Evolutionary conservation across 2,797 vertebrate genomes (phyloP), one percentile per base, ranked within the genome.

Genomic region (Epinephelus coioides): DNA sequence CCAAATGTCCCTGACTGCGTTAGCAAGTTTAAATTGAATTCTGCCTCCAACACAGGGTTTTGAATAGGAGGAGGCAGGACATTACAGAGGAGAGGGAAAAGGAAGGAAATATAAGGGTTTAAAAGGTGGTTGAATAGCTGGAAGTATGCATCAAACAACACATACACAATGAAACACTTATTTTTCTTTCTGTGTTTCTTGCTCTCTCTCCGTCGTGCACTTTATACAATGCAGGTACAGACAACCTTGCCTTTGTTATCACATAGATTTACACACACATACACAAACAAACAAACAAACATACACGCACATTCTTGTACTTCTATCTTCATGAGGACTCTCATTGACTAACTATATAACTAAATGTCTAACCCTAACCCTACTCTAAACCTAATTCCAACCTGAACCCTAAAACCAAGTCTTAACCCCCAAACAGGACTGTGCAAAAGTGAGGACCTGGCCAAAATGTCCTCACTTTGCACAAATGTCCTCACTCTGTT

Each of bases 11-110:
- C 40, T 1, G 46, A 71, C 64, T 19, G 30, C 10, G 23, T 30
- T 40, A 77, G 56, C 27, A 44, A 40, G n/a, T 49, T 67, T 54
- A 61, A 67, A 76, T 38, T 54, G 27, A 74, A 67, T 71, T 50
- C 66, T 59, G 46, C 38, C 27, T 64, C 46, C 17, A 19, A 38
- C 10, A 50, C 5, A 4, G 6, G 10, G 9, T 23, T n/a, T 17
- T 61, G 61, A 55, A 50, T 19, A n/a, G 27, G 60, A 60, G 25
- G 46, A 51, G 51, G 60, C 17, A 4, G 43, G 34, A 51, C 14
- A 17, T 60, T 23, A 43, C 55, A 25, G n/a, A 34, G 14, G 23
- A 5, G 19, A 59, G 2, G 25, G 47, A 6, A 34, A 34, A 34
- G 30, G 34, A 34, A 34, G 34, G 34, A 34, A 34, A 6, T 34